Conservation (phyloP, 2,888 invertebrate genomes). For the Exocentrus adspersus region DNA sequence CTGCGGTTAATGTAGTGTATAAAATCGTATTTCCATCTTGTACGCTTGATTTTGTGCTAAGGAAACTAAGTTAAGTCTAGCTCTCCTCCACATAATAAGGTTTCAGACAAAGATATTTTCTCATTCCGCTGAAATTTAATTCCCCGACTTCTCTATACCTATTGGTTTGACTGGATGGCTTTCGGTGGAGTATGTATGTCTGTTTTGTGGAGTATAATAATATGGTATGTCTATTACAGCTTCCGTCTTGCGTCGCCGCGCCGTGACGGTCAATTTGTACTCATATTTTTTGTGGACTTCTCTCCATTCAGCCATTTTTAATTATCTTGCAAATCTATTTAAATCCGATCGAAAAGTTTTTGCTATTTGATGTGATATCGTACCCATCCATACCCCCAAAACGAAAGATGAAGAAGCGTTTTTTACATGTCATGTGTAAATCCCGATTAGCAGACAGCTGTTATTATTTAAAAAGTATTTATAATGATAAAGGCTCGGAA, state of each 20-base stretch:
- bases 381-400: too few species aligned
- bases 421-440: constrained; percentile 43
- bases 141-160: constrained; percentile 23
- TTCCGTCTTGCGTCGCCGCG: neutral
- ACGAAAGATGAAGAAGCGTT: constrained; percentile 30
- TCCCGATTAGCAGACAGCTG: constrained; percentile 49
- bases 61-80: constrained; percentile 50
- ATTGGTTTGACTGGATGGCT: constrained; percentile 19
- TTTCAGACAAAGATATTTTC: constrained; percentile 43
- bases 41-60: constrained; percentile 49
- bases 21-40: constrained; percentile 54
- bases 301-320: neutral
- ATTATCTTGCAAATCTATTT: neutral
- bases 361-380: too few species aligned
- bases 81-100: constrained; percentile 44
- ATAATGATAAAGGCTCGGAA: constrained; percentile 49
- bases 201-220: too few species aligned
- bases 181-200: constrained; percentile 21
- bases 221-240: too few species aligned
- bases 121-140: constrained; percentile 31
- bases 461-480: constrained; percentile 56
- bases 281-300: constrained; percentile 2
- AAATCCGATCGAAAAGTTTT: neutral
- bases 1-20: constrained; percentile 52
- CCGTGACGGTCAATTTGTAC: too few species aligned